Evolutionary conservation across 2,113 vertebrate species (phyloP).

Genomic region (Apeltes quadracus): DNA sequence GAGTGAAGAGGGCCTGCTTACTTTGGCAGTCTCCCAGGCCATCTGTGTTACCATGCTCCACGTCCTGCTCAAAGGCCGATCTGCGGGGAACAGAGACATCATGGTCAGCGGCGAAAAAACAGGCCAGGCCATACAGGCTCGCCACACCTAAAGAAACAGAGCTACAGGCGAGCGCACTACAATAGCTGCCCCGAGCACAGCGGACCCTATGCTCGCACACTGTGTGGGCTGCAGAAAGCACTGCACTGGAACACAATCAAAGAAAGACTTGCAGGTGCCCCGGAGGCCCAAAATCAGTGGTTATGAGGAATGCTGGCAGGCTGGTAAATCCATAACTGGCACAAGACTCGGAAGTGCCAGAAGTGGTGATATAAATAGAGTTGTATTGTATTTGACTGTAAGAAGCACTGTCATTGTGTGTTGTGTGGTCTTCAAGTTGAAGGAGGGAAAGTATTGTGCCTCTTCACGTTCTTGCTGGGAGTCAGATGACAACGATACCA

Average conservation of each 20-base stretch:
- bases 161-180: conserved; percentile 46
- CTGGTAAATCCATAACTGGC: conserved; percentile 58
- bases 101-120: conserved; percentile 74
- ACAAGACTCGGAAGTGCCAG: conserved; percentile 25
- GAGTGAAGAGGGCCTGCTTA: conserved; percentile 86
- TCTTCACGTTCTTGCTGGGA: neutral
- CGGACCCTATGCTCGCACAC: conserved; percentile 20
- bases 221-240: conserved; percentile 38
- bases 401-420: conserved; percentile 14
- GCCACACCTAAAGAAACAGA: conserved; percentile 60
- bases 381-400: conserved; percentile 27
- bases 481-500: neutral
- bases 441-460: neutral
- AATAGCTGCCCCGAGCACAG: conserved; percentile 48
- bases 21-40: conserved; percentile 99
- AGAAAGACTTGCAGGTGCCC: conserved; percentile 54
- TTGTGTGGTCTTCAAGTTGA: conserved; percentile 5
- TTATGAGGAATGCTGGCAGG: conserved; percentile 49
- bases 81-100: conserved; percentile 87
- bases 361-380: conserved; percentile 46
- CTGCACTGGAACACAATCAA: conserved; percentile 62
- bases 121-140: conserved; percentile 56
- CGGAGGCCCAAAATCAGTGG: conserved; percentile 56
- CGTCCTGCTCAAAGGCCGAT: conserved; percentile 95
- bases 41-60: conserved; percentile 97